phyloP scores from a whole-genome alignment of 35 echinoderm and acorn worm genomes.

The Hemicentrotus pulcherrimus region DNA sequence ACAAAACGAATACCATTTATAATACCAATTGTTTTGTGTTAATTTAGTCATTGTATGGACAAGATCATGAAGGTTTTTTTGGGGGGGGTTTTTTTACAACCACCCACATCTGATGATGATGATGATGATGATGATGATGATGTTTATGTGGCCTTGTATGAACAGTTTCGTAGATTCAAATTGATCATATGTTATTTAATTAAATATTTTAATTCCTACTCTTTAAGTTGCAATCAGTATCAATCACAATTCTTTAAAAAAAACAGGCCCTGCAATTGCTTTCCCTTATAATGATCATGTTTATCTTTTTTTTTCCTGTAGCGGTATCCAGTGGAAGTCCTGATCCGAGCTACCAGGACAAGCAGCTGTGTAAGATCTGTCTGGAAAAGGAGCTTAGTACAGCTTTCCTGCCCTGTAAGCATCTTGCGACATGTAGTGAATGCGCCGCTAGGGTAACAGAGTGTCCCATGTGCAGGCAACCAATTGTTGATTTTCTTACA shows the following conservation, averaged over 20 bases:
- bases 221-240: not conserved
- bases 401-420: slow-evolving; percentile 69
- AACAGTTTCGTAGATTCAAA: too few species aligned
- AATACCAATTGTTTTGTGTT: too few species aligned
- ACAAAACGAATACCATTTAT: too few species aligned
- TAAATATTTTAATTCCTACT: not conserved
- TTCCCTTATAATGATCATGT: not conserved
- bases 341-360: slow-evolving; percentile 60
- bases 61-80: too few species aligned
- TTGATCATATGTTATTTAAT: too few species aligned
- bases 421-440: slow-evolving; percentile 58
- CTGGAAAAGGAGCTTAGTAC: slow-evolving; percentile 64
- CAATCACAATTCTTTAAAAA: too few species aligned
- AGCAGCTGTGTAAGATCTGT: slow-evolving; percentile 83
- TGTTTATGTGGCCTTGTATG: too few species aligned
- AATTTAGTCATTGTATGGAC: too few species aligned
- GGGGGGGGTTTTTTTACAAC: too few species aligned
- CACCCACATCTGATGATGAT: too few species aligned
- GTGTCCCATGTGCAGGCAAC: slow-evolving; percentile 64
- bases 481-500: slow-evolving; percentile 48
- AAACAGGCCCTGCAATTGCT: too few species aligned
- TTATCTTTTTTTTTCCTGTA: slow-evolving; percentile 15
- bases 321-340: not conserved
- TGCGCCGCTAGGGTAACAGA: slow-evolving; percentile 52
- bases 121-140: too few species aligned